Base-by-base conservation (phyloP, 2,888 invertebrate genomes). In the Agrotis exclamationis region DNA sequence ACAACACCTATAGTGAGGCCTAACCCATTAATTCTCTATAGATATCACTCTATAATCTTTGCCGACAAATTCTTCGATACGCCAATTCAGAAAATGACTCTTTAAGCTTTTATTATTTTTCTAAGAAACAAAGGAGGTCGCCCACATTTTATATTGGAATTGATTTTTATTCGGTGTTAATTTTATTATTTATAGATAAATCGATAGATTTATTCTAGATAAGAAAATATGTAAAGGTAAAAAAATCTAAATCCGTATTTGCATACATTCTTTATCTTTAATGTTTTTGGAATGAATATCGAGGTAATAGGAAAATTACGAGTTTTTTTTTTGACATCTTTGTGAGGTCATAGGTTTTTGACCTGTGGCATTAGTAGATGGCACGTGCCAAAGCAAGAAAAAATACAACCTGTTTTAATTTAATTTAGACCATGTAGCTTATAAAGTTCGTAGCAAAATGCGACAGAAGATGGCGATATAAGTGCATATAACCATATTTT, bases 21-120 rank as follows among this genome's bases (percentile, higher is more conserved):
- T 24, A 62, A 53, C 39, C 24, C 18, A 71, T 62, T 11, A 63
- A 53, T 53, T 14, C 39, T 54, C 3, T 22, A 48, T 20, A 20
- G 47, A 72, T 20, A 39, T 28, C 22, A 47, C 33, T 59, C 72
- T 63, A 60, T 66, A 77, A 63, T 76, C 80, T 83, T 33, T 48
- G 64, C 72, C 80, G 80, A 79, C 76, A 78, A 82, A 88, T 87
- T 86, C 86, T 76, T 85, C 80, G 83, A 80, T 83, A 83, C 86
- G 85, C 81, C 72, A 64, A 74, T 80, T 83, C 74, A 60, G 72
- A 78, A 66, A 44, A 70, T 48, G 63, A 79, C 60, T 39, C 50
- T 70, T 74, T 76, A 80, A 78, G 13, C 65, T 65, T 59, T 39
- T 39, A 39, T 39, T 39, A 39, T 39, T 39, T 33, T 70, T 64